Evolutionary conservation across 92 coral and sea anemone genomes (phyloP), one percentile per base, ranked within the genome.

Genomic region (Scolanthus callimorphus): DNA sequence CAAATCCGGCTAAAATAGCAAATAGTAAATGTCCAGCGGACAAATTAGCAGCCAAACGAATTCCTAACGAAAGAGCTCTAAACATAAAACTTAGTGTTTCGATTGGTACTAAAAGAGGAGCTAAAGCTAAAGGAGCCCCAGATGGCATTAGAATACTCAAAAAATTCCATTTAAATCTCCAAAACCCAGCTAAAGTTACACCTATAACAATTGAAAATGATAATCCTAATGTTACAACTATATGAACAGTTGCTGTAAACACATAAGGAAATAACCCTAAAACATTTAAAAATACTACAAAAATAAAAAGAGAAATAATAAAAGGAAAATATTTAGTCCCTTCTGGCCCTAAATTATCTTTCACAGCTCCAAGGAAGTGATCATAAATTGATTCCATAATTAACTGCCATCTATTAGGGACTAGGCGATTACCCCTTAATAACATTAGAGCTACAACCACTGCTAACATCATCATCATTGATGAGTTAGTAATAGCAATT

Each of bases 1-100:
- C 88, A 69, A 85, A 85, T 27, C 94, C 83, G 29, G 94, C 88
- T 76, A 85, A 70, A 70, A 85, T 85, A 38, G 94, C 89, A 81
- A 85, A 85, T 60, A 85, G 71, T 46, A 85, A 55, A 67, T 85
- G 94, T 3, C 94, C 94, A 30, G 94, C 94, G 46, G 94, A 85
- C 46, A 85, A 64, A 81, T 85, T 85, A 17, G 94, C 94, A 25
- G 94, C 94, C 57, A 85, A 83, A 63, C 94, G 88, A 67, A 85
- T 78, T 37, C 95, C 95, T 53, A 85, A 76, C 55, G 95, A 85
- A 62, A 85, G 59, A 31, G 95, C 95, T 69, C 89, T 57, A 67
- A 82, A 81, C 26, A 85, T 39, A 77, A 69, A 85, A 47, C 95
- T 85, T 44, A 81, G 48, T 64, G 95, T 81, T 67, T 85, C 95